A percentile compares a stretch with the other conserved stretches of the same genome.
These are phyloP conservation scores for Mycetomoellerius zeteki DNA, from an alignment of 1,140 invertebrate genomes.

Conservation along the genomic window DNA sequence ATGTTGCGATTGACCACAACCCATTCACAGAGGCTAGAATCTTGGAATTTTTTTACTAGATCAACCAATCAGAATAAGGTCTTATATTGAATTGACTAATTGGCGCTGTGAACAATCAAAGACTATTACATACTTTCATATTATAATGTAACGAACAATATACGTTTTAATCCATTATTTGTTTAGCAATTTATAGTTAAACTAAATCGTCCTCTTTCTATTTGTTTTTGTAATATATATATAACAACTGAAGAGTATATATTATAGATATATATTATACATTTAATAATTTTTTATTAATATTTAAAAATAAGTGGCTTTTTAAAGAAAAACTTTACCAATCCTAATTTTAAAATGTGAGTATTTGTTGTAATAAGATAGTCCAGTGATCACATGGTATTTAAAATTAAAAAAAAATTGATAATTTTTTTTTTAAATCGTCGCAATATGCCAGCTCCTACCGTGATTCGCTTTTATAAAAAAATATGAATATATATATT, in stretches of 20 bases:
- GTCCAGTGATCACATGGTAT: not conserved
- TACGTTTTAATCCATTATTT: not conserved
- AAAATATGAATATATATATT: constrained; percentile 20
- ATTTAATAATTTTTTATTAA: no score
- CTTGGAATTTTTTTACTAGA: not conserved
- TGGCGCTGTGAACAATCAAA: not conserved
- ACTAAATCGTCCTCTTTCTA: not conserved
- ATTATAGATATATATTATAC: no score
- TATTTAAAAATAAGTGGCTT: no score
- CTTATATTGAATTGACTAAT: not conserved
- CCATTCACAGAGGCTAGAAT: not conserved
- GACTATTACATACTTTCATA: not conserved
- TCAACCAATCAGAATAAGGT: not conserved
- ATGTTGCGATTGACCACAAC: not conserved
- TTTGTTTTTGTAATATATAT: not conserved
- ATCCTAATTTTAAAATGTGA: no score
- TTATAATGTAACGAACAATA: no score
- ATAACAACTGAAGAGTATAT: no score
- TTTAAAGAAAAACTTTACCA: no score
- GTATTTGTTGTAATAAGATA: not conserved
- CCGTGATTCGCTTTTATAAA: not conserved
- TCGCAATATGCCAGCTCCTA: not conserved
- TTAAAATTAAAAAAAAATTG: not conserved
- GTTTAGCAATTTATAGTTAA: not conserved
- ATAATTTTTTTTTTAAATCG: not conserved